These are phyloP conservation scores for Leucoptera coffeella DNA, from an alignment of 2,888 invertebrate species.

Conservation along the genomic window DNA sequence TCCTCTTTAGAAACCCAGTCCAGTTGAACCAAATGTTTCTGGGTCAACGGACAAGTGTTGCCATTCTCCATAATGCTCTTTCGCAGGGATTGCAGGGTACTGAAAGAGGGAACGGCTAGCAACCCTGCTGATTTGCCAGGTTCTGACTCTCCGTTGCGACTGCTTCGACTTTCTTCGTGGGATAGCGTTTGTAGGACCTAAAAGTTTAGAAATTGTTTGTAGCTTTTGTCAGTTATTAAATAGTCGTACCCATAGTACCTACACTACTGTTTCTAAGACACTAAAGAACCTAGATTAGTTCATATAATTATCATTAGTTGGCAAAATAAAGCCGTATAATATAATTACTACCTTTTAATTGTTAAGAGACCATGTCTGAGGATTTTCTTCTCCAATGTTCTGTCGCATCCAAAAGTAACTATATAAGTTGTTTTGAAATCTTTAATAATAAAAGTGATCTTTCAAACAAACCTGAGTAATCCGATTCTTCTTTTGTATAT, in stretches of 20 bases:
- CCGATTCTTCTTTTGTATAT: slow-evolving; percentile 76
- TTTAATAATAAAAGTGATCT: too few species aligned
- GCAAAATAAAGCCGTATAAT: too few species aligned
- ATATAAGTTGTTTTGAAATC: too few species aligned
- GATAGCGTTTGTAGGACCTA: slow-evolving; percentile 72
- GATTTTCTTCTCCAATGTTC: too few species aligned
- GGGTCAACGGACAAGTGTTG: slow-evolving; percentile 84
- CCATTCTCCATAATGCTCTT: slow-evolving; percentile 89
- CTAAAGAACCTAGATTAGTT: too few species aligned
- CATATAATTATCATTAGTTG: too few species aligned
- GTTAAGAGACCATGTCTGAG: too few species aligned
- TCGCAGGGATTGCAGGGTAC: slow-evolving; percentile 78
- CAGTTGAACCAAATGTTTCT: slow-evolving; percentile 88
- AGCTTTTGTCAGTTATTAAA: too few species aligned
- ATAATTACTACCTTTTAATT: too few species aligned
- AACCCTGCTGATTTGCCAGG: slow-evolving; percentile 55
- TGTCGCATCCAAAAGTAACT: too few species aligned
- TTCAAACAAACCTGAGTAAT: slow-evolving; percentile 63
- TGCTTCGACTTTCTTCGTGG: slow-evolving; percentile 65
- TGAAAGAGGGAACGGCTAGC: slow-evolving; percentile 84
- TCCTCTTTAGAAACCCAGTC: slow-evolving; percentile 99
- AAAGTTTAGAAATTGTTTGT: background rate
- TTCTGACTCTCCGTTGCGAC: slow-evolving; percentile 49
- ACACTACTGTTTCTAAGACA: too few species aligned
- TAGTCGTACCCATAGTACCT: background rate